phyloP scores from a whole-genome alignment of 2,888 invertebrate species.

The Xanthia togata region DNA sequence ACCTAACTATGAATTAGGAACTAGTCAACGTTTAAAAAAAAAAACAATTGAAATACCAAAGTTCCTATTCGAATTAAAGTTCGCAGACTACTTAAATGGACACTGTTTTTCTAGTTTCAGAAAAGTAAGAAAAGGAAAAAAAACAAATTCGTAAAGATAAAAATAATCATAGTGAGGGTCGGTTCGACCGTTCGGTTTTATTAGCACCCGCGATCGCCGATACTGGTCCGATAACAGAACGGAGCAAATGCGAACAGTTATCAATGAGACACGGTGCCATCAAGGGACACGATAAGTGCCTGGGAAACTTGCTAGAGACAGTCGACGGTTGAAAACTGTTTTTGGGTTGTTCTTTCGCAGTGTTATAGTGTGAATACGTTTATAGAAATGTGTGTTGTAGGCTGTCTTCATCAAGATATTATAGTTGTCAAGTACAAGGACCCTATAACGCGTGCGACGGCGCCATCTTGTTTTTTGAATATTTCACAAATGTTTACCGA shows the following conservation, averaged over 20 bases:
- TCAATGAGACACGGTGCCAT: slow-evolving; percentile 63
- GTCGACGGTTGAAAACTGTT: slow-evolving; percentile 31
- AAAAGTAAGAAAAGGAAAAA: slow-evolving; percentile 47
- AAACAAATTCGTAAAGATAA: slow-evolving; percentile 74
- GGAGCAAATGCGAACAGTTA: slow-evolving; percentile 68
- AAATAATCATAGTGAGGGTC: slow-evolving; percentile 75
- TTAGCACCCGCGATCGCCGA: slow-evolving; percentile 75
- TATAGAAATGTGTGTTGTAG: no score
- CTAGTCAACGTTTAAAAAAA: no score
- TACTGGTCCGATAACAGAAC: slow-evolving; percentile 66
- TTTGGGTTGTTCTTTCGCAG: not conserved
- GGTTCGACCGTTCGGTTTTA: slow-evolving; percentile 77
- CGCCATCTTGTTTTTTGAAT: no score
- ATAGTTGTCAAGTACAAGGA: no score
- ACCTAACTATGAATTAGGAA: no score
- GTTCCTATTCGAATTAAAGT: not conserved
- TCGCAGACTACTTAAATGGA: not conserved
- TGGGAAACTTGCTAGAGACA: slow-evolving; percentile 49
- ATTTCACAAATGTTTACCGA: no score
- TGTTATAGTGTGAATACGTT: no score
- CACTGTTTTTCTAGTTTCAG: not conserved
- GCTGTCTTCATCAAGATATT: no score
- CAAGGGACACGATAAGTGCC: slow-evolving; percentile 61
- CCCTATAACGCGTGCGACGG: no score
- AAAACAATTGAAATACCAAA: no score